These are phyloP conservation scores for Ascidia mentula DNA, from an alignment of 23 tunicate species.

Conservation along the genomic window DNA sequence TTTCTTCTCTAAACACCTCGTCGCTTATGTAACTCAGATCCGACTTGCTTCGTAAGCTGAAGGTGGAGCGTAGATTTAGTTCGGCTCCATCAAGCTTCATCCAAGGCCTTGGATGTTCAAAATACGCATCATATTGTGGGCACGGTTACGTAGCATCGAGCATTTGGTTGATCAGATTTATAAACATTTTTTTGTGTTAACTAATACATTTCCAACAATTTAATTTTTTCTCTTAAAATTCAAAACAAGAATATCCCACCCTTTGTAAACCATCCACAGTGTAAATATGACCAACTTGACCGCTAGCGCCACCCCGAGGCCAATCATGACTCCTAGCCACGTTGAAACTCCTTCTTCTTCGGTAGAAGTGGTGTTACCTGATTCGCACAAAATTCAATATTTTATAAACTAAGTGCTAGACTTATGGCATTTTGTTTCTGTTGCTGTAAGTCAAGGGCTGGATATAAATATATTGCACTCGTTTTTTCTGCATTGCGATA, in stretches of 20 bases:
- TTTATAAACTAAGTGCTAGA: no score
- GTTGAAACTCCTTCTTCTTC: constrained; percentile 29
- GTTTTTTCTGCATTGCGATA: no score
- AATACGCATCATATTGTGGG: no score
- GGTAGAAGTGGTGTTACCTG: not conserved
- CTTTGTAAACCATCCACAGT: constrained; percentile 41
- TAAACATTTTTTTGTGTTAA: not conserved
- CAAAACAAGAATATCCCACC: constrained; percentile 14
- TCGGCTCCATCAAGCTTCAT: not conserved
- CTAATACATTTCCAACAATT: not conserved
- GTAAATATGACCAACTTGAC: constrained; percentile 32
- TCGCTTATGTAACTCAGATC: not conserved
- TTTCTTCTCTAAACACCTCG: not conserved
- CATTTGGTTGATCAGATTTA: no score
- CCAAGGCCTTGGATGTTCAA: not conserved
- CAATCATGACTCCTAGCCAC: constrained; percentile 48
- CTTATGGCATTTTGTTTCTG: no score
- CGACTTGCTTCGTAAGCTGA: not conserved
- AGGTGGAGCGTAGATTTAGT: not conserved
- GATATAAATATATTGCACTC: no score
- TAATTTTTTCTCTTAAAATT: not conserved
- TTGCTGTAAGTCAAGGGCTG: no score
- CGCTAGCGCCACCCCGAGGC: constrained; percentile 40
- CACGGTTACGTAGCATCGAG: no score
- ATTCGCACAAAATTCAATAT: no score